Base-by-base conservation (phyloP, 2,888 invertebrate genomes). In the Leptinotarsa juncta region DNA sequence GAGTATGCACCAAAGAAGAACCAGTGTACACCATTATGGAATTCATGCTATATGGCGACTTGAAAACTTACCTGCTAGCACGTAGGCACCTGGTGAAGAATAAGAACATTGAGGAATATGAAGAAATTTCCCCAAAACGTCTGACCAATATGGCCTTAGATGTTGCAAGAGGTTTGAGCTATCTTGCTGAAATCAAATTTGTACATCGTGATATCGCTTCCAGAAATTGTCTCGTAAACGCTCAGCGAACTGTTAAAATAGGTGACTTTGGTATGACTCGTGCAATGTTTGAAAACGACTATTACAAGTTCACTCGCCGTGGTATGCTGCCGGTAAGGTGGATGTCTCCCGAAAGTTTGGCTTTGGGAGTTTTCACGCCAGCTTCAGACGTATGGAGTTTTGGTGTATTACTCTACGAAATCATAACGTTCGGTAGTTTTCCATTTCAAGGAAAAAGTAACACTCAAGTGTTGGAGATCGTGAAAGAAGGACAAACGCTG, bases 181-280 rank as follows among this genome's bases (percentile, higher is more conserved):
- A 97, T 88, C 90, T 97, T 80, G 94, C 95, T 32, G 93, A 94
- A 84, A 89, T 93, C 82, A 95, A 95, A 88, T 97, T 94, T 88
- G 96, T 97, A 73, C 97, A 97, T 89, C 93, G 97, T 81, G 97
- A 97, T 87, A 91, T 97, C 48, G 94, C 94, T 0, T 93, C 92
- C 72, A 88, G 94, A 55, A 94, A 94, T 86, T 94, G 93, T 85
- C 86, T 94, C 55, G 90, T 94, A 1, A 93, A 92, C 84, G 91
- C 94, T 87, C 90, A 91, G 81, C 88, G 92, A 68, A 88, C 90
- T 0, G 91, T 94, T 90, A 81, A 97, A 95, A 89, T 97, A 94
- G 95, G 94, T 3, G 97, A 97, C 88, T 97, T 97, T 88, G 97
- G 97, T 60, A 96, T 97, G 97, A 94, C 97, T 3, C 90, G 97